Conservation (phyloP, 2,797 vertebrate genomes). For the Rachycentron canadum region DNA sequence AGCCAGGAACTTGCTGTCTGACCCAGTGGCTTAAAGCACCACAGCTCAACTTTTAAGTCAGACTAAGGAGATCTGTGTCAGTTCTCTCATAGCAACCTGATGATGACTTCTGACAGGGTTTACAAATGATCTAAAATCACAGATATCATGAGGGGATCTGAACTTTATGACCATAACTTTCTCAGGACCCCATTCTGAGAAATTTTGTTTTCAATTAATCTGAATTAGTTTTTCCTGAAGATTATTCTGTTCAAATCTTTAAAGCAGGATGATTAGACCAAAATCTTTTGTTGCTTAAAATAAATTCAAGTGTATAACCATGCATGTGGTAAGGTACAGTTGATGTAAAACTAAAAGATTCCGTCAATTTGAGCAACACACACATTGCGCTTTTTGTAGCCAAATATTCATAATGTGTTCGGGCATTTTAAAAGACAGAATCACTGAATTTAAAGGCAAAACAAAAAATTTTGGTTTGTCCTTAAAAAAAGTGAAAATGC, state of each 20-base stretch:
- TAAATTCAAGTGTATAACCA: background rate
- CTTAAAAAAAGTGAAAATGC: background rate
- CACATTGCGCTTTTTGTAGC: background rate
- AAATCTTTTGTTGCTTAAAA: background rate
- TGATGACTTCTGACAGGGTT: slow-evolving; percentile 16
- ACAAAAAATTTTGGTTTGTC: background rate
- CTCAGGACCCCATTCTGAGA: background rate
- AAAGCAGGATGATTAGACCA: background rate
- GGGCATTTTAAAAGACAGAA: background rate
- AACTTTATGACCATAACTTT: background rate
- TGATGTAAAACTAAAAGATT: background rate
- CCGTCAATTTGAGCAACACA: background rate
- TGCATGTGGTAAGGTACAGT: background rate
- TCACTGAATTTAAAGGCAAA: background rate
- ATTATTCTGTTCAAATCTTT: background rate
- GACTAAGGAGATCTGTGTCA: slow-evolving; percentile 7
- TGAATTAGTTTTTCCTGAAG: background rate
- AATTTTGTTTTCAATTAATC: background rate
- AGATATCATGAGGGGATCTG: background rate
- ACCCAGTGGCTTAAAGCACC: slow-evolving; percentile 12
- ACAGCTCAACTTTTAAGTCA: slow-evolving; percentile 13
- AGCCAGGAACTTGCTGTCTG: slow-evolving; percentile 18
- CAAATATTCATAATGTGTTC: background rate
- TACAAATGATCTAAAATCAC: background rate
- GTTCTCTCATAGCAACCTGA: slow-evolving; percentile 2